A percentile compares a stretch with the other conserved stretches of the same genome.
phyloP scores from a whole-genome alignment of 1,140 invertebrate species.

The Drosophila sechellia region DNA sequence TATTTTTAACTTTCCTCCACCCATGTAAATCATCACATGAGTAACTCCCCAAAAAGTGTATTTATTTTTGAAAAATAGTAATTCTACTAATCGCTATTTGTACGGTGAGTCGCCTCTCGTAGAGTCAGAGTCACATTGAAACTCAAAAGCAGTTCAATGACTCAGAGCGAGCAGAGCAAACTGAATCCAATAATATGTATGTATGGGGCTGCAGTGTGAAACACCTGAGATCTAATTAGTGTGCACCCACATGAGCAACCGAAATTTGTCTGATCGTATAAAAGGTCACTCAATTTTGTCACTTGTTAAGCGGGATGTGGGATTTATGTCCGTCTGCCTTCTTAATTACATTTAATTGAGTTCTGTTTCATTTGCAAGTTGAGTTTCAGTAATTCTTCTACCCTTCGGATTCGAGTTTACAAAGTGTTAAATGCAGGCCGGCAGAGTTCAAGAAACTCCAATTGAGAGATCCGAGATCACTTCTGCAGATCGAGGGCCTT shows the following conservation, averaged over 20 bases:
- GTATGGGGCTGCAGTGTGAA: neutral
- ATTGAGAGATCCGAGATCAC: conserved; percentile 1
- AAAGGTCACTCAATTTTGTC: neutral
- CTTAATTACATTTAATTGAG: conserved; percentile 69
- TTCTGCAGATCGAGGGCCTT: conserved; percentile 4
- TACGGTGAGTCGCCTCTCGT: neutral
- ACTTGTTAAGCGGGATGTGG: conserved; percentile 16
- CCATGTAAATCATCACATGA: conserved; percentile 23
- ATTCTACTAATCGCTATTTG: conserved; percentile 16
- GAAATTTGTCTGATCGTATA: conserved; percentile 15
- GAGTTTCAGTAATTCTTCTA: conserved; percentile 16
- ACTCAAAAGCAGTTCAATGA: conserved; percentile 23
- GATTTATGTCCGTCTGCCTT: conserved; percentile 36
- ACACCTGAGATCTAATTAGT: conserved; percentile 51
- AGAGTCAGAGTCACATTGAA: neutral
- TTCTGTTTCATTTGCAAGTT: conserved; percentile 53
- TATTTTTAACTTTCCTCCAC: neutral
- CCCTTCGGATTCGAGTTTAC: conserved; percentile 55
- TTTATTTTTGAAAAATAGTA: neutral
- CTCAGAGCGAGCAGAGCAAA: conserved; percentile 14
- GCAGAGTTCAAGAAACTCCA: conserved; percentile 67
- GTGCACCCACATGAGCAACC: conserved; percentile 33
- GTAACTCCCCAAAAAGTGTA: conserved; percentile 2
- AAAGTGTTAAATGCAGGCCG: conserved; percentile 69
- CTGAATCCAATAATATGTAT: neutral